Conservation (phyloP, 2,797 vertebrate species). For the Menidia menidia region DNA sequence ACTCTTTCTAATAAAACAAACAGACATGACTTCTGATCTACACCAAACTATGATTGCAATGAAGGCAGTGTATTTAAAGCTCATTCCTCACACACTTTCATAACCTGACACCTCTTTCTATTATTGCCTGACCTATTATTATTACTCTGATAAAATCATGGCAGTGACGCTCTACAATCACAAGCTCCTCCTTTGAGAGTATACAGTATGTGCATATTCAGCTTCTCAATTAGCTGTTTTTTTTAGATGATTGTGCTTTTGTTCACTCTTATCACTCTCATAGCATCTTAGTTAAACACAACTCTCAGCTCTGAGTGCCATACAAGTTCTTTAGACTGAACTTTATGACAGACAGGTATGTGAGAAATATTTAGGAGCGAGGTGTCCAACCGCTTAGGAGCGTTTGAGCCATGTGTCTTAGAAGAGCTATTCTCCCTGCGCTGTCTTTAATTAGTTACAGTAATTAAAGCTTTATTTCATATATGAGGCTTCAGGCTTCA, state of each 20-base stretch:
- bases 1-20: slow-evolving; percentile 14
- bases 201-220: neutral
- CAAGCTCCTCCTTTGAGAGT: neutral
- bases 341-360: slow-evolving; percentile 2
- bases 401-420: slow-evolving; percentile 7
- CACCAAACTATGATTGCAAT: slow-evolving; percentile 35
- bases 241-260: slow-evolving; percentile 2
- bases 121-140: slow-evolving; percentile 50
- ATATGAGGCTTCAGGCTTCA: neutral
- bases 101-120: slow-evolving; percentile 44
- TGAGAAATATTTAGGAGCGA: slow-evolving; percentile 5
- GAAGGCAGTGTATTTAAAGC: slow-evolving; percentile 59
- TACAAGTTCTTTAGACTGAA: slow-evolving; percentile 11
- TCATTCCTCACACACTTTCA: slow-evolving; percentile 25
- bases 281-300: slow-evolving; percentile 7
- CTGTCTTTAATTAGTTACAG: neutral
- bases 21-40: slow-evolving; percentile 11
- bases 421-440: neutral
- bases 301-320: slow-evolving; percentile 2
- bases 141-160: slow-evolving; percentile 35
- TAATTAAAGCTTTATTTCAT: slow-evolving; percentile 12
- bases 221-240: slow-evolving; percentile 8
- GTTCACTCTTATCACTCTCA: slow-evolving; percentile 8
- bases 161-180: neutral
- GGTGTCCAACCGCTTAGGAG: slow-evolving; percentile 10